Conservation (phyloP, 2,888 invertebrate species). For the Corbicula japonica region DNA sequence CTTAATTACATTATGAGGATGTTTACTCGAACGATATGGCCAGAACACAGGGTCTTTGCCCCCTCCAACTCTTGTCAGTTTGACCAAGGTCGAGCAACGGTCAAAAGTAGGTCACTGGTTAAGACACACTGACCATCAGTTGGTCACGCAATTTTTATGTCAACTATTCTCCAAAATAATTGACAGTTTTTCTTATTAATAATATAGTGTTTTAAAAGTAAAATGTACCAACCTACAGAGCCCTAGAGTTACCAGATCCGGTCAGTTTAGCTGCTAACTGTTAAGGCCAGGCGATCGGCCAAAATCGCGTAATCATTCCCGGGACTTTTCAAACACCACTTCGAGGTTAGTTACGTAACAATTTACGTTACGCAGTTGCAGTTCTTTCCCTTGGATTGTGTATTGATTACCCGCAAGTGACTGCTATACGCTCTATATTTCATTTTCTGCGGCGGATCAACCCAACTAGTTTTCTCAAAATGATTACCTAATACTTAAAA, state of each 20-base stretch:
- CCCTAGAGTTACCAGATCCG: slow-evolving; percentile 20
- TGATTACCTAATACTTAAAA: no score
- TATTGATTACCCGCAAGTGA: no score
- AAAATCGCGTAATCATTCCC: slow-evolving; percentile 60
- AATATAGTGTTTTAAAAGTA: no score
- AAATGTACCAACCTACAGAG: slow-evolving; percentile 20
- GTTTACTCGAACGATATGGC: slow-evolving; percentile 36
- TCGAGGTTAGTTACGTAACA: slow-evolving; percentile 70
- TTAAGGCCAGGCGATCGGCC: slow-evolving; percentile 41
- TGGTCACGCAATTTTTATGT: slow-evolving; percentile 50
- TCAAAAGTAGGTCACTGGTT: slow-evolving; percentile 63
- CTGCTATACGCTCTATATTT: no score
- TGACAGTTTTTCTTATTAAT: no score
- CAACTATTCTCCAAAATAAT: no score
- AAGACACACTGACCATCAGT: slow-evolving; percentile 58
- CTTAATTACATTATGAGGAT: slow-evolving; percentile 34
- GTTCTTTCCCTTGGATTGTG: slow-evolving; percentile 54
- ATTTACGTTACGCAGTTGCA: slow-evolving; percentile 52
- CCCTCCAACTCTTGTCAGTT: slow-evolving; percentile 52
- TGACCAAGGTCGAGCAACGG: slow-evolving; percentile 68
- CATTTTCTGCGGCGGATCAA: no score
- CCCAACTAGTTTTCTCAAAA: no score
- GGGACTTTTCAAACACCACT: slow-evolving; percentile 61
- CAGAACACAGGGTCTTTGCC: slow-evolving; percentile 40
- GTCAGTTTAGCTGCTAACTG: slow-evolving; percentile 50